Evolutionary conservation across 2,888 invertebrate species (phyloP), one percentile per base, ranked within the genome.

Genomic region (Papilio protenor): DNA sequence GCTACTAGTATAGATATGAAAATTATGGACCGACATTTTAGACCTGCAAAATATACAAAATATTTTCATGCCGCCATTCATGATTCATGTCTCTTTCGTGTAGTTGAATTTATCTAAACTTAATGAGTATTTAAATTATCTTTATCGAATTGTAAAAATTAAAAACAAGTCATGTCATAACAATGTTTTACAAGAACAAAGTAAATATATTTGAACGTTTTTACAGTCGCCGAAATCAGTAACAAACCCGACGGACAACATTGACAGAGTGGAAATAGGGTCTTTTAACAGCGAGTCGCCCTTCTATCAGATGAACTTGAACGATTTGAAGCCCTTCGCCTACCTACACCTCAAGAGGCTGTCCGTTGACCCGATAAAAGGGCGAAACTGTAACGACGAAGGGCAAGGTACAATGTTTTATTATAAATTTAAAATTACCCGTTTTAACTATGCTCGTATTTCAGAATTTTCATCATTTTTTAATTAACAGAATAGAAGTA

Each of bases 261-360:
- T 94, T 11, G 88, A 89, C 40, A 84, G 94, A 49, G 93, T 94
- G 1, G 92, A 91, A 79, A 90, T 94, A 3, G 94, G 94, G 0
- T 94, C 94, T 0, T 94, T 94, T 82, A 87, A 93, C 80, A 82
- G 80, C 70, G 87, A 85, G 11, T 94, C 94, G 0, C 94, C 94
- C 0, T 94, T 94, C 85, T 94, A 91, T 81, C 93, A 94, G 81
- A 89, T 90, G 85, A 94, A 94, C 81, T 80, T 94, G 59, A 91
- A 92, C 77, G 93, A 93, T 76, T 81, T 94, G 79, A 87, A 90
- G 47, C 90, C 91, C 0, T 94, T 93, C 81, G 94, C 92, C 0
- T 80, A 79, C 1, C 84, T 94, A 23, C 82, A 87, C 73, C 91
- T 94, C 1, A 87, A 85, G 47, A 86, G 90, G 59, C 84, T 94